Evolutionary conservation across 2,888 invertebrate genomes (phyloP).

Genomic region (Netelia inedita): DNA sequence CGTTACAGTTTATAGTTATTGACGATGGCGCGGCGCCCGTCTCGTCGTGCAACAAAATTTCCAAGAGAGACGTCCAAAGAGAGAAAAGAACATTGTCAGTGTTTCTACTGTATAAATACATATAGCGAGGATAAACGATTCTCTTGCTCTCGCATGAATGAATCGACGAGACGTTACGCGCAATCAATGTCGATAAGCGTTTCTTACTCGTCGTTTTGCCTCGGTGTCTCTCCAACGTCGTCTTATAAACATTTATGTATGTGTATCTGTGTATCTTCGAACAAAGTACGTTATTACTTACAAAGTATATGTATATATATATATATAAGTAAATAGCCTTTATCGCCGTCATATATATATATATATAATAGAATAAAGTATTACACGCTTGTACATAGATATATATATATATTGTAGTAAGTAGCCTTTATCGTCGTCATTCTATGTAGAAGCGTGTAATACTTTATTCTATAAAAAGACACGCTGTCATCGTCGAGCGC

Average conservation of each 20-base stretch:
- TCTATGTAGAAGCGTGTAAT: slow-evolving; percentile 52
- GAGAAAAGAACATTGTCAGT: background rate
- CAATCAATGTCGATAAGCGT: slow-evolving; percentile 68
- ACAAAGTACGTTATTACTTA: background rate
- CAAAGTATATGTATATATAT: background rate
- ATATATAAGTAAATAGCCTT: too few species aligned
- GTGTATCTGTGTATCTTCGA: background rate
- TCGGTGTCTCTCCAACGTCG: slow-evolving; percentile 18
- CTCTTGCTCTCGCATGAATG: slow-evolving; percentile 68
- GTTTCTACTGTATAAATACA: slow-evolving; percentile 4
- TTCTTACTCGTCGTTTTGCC: slow-evolving; percentile 35
- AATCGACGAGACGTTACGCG: slow-evolving; percentile 66
- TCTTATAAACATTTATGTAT: background rate
- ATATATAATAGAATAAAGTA: too few species aligned
- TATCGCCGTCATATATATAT: too few species aligned
- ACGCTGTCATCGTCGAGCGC: slow-evolving; percentile 76
- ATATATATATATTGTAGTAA: background rate
- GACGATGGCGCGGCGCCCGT: slow-evolving; percentile 56
- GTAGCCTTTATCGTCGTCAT: background rate
- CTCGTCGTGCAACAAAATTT: slow-evolving; percentile 31
- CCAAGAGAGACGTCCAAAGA: background rate
- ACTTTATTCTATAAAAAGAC: slow-evolving; percentile 79
- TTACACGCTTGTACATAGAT: background rate
- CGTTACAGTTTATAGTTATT: slow-evolving; percentile 59
- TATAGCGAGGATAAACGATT: slow-evolving; percentile 38